Conservation (phyloP, 2,797 vertebrate species). For the Ammospiza maritima region DNA sequence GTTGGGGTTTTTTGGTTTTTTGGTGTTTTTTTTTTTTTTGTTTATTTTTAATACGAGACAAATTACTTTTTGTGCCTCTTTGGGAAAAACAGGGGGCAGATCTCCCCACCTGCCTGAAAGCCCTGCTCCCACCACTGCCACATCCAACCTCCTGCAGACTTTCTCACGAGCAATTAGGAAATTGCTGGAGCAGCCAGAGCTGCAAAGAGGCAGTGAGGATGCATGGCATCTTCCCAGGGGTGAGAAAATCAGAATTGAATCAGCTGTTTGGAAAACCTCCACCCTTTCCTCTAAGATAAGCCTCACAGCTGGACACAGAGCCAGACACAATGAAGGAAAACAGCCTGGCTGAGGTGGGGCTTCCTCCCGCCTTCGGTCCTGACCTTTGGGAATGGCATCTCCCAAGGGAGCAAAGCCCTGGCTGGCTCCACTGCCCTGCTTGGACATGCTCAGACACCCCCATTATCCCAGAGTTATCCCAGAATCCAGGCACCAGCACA, state of each 20-base stretch:
- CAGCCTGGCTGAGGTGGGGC: background rate
- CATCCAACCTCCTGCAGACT: background rate
- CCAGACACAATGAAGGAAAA: constrained; percentile 24
- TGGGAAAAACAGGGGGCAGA: background rate
- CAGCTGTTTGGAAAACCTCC: constrained; percentile 16
- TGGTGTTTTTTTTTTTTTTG: too few species aligned
- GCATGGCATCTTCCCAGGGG: background rate
- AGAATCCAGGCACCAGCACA: background rate
- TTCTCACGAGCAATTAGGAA: background rate
- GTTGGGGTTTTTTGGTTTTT: background rate
- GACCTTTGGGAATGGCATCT: background rate
- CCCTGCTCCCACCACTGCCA: background rate
- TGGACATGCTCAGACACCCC: rapidly evolving
- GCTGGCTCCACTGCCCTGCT: background rate
- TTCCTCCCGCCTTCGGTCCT: background rate
- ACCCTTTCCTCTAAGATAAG: constrained; percentile 55
- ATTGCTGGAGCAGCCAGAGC: background rate
- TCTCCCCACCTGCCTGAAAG: background rate
- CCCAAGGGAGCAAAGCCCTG: background rate
- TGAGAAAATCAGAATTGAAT: constrained; percentile 19
- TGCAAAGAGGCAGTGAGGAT: background rate
- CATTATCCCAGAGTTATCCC: background rate
- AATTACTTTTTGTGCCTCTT: background rate
- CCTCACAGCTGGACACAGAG: background rate
- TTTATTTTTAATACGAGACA: background rate